Evolutionary conservation across 2,113 vertebrate species (phyloP).

Genomic region (Pelecanoides urinatrix): DNA sequence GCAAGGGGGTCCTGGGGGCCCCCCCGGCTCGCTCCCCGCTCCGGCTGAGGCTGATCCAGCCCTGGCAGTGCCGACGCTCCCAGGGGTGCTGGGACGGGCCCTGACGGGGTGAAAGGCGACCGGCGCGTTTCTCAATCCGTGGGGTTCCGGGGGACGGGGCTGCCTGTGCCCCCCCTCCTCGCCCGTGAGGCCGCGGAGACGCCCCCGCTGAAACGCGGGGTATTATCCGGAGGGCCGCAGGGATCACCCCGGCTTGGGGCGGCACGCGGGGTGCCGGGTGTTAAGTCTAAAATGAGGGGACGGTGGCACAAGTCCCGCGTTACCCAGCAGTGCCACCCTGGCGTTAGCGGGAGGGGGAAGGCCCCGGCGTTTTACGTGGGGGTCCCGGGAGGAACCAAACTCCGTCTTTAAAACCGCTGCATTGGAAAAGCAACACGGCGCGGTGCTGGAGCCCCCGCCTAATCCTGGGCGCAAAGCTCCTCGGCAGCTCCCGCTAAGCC

Average conservation of each 20-base stretch:
- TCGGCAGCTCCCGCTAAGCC: background rate
- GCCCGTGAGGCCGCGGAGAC: background rate
- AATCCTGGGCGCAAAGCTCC: background rate
- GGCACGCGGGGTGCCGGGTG: accelerated
- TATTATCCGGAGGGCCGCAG: background rate
- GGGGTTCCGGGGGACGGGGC: background rate
- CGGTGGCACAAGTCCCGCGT: background rate
- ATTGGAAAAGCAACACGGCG: background rate
- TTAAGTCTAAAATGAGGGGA: background rate
- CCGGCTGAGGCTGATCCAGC: background rate
- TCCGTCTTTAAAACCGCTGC: background rate
- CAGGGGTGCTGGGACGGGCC: background rate
- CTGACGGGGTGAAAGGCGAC: background rate
- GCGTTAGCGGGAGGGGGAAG: accelerated
- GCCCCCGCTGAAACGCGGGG: background rate
- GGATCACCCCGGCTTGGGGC: background rate
- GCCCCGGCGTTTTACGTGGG: accelerated
- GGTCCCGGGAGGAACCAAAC: background rate
- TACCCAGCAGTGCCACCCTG: background rate
- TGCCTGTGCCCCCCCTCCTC: background rate
- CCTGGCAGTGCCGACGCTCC: background rate
- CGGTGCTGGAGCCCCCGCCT: background rate
- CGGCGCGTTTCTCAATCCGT: accelerated
- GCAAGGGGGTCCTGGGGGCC: no score
- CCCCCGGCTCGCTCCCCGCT: background rate